These are phyloP conservation scores for Plectropomus leopardus DNA, from an alignment of 2,113 vertebrate species.

Conservation along the genomic window DNA sequence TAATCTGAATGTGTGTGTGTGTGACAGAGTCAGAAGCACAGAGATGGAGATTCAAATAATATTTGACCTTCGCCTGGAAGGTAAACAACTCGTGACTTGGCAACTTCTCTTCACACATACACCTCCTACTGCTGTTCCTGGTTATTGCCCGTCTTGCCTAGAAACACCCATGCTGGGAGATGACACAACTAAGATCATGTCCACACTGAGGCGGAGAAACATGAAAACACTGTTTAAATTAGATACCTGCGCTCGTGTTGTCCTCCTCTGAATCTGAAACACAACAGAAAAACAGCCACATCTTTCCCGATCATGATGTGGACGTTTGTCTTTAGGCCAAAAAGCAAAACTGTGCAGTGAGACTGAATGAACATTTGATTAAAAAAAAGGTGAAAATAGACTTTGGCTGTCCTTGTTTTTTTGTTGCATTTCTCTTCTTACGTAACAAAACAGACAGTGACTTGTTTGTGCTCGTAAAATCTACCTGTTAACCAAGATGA, in stretches of 20 bases:
- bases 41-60: conserved; percentile 11
- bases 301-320: background rate
- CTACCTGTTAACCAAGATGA: background rate
- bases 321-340: background rate
- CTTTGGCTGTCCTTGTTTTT: background rate
- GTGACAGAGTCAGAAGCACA: background rate
- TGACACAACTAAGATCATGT: conserved; percentile 28
- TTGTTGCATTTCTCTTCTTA: too few species aligned
- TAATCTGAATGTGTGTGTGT: conserved; percentile 7
- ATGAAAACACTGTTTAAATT: background rate
- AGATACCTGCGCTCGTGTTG: background rate
- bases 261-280: background rate
- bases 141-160: conserved; percentile 35
- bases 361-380: background rate
- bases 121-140: conserved; percentile 44
- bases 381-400: too few species aligned
- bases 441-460: too few species aligned
- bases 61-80: conserved; percentile 50
- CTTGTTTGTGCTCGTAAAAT: too few species aligned
- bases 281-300: background rate
- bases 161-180: conserved; percentile 27
- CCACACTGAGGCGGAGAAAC: background rate
- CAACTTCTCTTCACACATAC: conserved; percentile 45
- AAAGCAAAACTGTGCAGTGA: background rate
- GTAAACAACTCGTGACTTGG: conserved; percentile 74